Evolutionary conservation across 1,140 invertebrate genomes (phyloP).

Genomic region (Drosophila micromelanica): DNA sequence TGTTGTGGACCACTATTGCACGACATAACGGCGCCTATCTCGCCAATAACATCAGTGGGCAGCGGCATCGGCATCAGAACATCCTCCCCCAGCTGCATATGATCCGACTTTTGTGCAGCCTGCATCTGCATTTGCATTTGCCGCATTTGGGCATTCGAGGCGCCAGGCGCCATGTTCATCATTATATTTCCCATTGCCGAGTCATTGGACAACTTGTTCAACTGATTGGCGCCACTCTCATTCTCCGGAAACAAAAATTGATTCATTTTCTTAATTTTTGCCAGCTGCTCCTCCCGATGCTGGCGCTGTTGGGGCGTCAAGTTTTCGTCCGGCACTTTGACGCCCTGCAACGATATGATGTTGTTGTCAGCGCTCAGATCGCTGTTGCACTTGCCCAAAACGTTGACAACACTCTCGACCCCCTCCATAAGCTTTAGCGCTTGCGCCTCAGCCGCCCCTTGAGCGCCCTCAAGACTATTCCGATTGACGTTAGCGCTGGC

Average conservation of each 20-base stretch:
- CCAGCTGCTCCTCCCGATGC: slow-evolving; percentile 95
- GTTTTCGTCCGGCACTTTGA: slow-evolving; percentile 98
- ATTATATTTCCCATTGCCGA: slow-evolving; percentile 40
- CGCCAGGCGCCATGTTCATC: slow-evolving; percentile 47
- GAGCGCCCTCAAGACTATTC: slow-evolving; percentile 32
- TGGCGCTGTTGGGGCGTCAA: slow-evolving; percentile 97
- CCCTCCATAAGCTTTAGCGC: slow-evolving; percentile 63
- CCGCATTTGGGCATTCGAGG: slow-evolving; percentile 37
- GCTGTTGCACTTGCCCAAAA: slow-evolving; percentile 52
- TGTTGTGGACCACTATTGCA: slow-evolving; percentile 41
- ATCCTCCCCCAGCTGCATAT: slow-evolving; percentile 48
- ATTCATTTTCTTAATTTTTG: slow-evolving; percentile 96
- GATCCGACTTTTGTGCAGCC: slow-evolving; percentile 46
- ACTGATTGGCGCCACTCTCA: slow-evolving; percentile 38
- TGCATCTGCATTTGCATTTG: slow-evolving; percentile 40
- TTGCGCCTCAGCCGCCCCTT: slow-evolving; percentile 47
- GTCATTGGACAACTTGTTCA: slow-evolving; percentile 41
- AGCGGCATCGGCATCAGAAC: slow-evolving; percentile 50
- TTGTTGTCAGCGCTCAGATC: slow-evolving; percentile 69
- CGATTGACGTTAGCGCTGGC: slow-evolving; percentile 15
- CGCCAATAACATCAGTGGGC: slow-evolving; percentile 53
- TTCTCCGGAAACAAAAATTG: slow-evolving; percentile 95
- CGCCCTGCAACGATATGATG: slow-evolving; percentile 88
- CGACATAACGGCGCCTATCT: slow-evolving; percentile 58
- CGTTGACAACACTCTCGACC: slow-evolving; percentile 38